Evolutionary conservation across 2,113 vertebrate genomes (phyloP), one percentile per base, ranked within the genome.

Genomic region (Saccopteryx leptura): DNA sequence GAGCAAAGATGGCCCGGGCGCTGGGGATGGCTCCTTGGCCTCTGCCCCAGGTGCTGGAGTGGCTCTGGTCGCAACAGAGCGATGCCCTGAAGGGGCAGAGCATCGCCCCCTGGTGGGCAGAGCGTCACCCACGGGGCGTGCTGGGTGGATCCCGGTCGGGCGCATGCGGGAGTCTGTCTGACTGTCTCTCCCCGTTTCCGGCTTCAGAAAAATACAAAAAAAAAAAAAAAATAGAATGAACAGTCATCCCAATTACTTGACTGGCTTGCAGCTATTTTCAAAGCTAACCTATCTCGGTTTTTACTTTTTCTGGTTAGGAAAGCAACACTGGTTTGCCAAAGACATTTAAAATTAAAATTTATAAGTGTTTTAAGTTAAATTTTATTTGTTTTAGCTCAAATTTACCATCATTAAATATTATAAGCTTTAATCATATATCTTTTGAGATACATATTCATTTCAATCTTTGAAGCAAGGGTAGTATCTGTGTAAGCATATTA

Each of bases 401-500:
- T 87, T 68, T 87, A 14, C 52, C 31, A 46, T 74, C 24, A 91
- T n/a, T 82, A 82, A 85, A 61, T 76, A 68, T 28, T 61, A 24
- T 14, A 75, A 87, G 3, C 52, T 86, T 81, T 95, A 76, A 31
- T 86, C 21, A 33, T 80, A 33, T 61, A 74, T 33, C 46, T 86
- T 72, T 94, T 87, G 33, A 91, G 66, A 71, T 6, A 15, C 78
- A 56, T 86, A 46, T 39, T 74, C 31, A 46, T 81, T 94, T 91
- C 39, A 66, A 11, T 66, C 50, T 80, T 95, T 80, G 28, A 93
- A 50, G 72, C 39, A 85, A 71, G 28, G 84, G 54, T 84, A 88
- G 10, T 48, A 71, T 75, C 33, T 84, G 1, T 50, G 7, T 89
- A 79, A 95, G 63, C 93, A 95, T 90, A 79, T 89, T 10, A 84